These are phyloP conservation scores for Channa striata DNA, from an alignment of 2,797 vertebrate genomes.

Conservation along the genomic window DNA sequence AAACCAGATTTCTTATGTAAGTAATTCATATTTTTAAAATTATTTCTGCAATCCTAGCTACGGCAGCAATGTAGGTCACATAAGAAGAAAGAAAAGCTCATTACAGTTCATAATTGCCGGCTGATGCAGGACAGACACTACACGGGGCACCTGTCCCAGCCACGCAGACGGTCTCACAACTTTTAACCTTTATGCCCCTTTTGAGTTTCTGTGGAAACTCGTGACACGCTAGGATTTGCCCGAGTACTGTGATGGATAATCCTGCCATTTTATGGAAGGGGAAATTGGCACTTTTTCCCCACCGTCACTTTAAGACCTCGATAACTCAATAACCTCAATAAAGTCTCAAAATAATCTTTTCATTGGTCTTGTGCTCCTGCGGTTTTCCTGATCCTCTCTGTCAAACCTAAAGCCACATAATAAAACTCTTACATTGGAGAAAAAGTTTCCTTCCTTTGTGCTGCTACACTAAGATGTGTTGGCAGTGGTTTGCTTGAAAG, in stretches of 20 bases:
- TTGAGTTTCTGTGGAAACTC: constrained; percentile 59
- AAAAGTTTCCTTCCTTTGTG: constrained; percentile 12
- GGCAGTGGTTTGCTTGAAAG: constrained; percentile 17
- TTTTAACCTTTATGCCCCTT: constrained; percentile 52
- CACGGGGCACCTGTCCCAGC: constrained; percentile 53
- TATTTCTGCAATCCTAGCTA: background rate
- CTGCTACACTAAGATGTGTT: constrained; percentile 2
- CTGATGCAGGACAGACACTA: constrained; percentile 33
- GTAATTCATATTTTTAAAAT: too few species aligned
- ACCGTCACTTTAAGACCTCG: constrained; percentile 62
- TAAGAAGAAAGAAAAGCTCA: constrained; percentile 15
- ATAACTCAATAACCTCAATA: constrained; percentile 49
- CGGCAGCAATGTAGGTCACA: constrained; percentile 15
- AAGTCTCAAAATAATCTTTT: constrained; percentile 58
- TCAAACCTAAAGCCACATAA: constrained; percentile 12
- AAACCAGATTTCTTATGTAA: too few species aligned
- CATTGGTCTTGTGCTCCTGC: constrained; percentile 48
- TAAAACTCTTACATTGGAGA: constrained; percentile 31
- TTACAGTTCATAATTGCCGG: constrained; percentile 30
- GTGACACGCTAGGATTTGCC: constrained; percentile 62
- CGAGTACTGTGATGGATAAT: constrained; percentile 65
- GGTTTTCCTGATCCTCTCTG: constrained; percentile 29
- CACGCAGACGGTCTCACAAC: constrained; percentile 34
- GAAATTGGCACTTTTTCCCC: constrained; percentile 55
- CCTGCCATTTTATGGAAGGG: constrained; percentile 66